Conservation (phyloP, 30 jellyfish, hydroid and myxozoan genomes). For the Pseudorhiza aurosa region DNA sequence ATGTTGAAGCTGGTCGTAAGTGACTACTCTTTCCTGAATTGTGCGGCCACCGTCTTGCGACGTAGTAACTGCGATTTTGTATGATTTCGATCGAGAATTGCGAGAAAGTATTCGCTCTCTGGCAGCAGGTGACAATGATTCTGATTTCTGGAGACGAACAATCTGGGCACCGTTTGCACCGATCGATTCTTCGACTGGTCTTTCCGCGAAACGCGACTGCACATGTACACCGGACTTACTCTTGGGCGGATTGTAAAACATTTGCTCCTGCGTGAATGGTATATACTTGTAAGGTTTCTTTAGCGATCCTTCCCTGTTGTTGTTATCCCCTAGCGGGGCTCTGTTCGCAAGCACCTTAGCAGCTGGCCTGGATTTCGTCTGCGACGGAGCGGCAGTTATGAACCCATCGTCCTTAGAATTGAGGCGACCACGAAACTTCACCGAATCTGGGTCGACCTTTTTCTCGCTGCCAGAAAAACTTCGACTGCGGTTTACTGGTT, state of each 20-base stretch:
- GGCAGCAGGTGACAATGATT: constrained; percentile 31
- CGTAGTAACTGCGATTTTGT: constrained; percentile 69
- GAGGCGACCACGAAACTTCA: constrained; percentile 29
- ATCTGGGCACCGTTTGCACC: not conserved
- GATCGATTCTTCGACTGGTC: not conserved
- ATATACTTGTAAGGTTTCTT: constrained; percentile 11
- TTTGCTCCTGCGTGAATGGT: not conserved
- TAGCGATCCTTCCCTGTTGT: not conserved
- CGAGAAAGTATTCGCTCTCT: constrained; percentile 61
- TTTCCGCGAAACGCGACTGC: not conserved
- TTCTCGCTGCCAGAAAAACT: constrained; percentile 69
- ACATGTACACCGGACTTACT: constrained; percentile 22
- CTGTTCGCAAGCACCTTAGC: constrained; percentile 50
- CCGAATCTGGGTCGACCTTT: constrained; percentile 38
- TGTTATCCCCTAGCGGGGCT: not conserved
- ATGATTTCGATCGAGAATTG: constrained; percentile 73
- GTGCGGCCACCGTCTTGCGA: constrained; percentile 16
- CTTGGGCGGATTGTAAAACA: constrained; percentile 44
- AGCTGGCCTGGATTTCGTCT: constrained; percentile 65
- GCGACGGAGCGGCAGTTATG: constrained; percentile 63
- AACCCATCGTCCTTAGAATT: constrained; percentile 69
- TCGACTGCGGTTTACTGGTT: constrained; percentile 67
- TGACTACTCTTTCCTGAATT: constrained; percentile 36
- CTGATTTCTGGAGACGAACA: constrained; percentile 10
- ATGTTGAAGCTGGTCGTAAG: constrained; percentile 24